Evolutionary conservation across 2,888 invertebrate genomes (phyloP), one percentile per base, ranked within the genome.

Genomic region (Phengaris alcon): DNA sequence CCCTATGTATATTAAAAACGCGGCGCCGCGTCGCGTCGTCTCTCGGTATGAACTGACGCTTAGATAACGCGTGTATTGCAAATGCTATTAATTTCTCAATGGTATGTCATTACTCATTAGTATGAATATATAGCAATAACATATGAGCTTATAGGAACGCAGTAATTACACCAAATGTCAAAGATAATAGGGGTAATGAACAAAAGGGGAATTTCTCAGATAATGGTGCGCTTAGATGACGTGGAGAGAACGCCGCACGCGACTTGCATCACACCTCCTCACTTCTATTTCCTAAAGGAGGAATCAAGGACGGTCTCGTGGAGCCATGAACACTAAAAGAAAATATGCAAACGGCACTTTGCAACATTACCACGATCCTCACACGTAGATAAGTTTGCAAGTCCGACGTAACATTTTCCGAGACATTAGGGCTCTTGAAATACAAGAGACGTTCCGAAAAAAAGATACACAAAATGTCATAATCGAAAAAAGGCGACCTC

Each of bases 131-230:
- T 35, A 52, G 13, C 51, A 72, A 13, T 54, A 52, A 22, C 54
- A 54, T 22, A 72, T 35, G 54, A 52, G 52, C 35, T 52, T 72
- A 72, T 54, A 15, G 54, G 54, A 51, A 72, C 54, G 52, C 54
- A 54, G 52, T 72, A 52, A 72, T 54, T 52, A 52, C 10, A 52
- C 54, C 35, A 72, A 72, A 72, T 72, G 72, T 54, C 72, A 72
- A 72, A 72, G 22, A 72, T 72, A 70, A 70, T 70, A 70, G 22
- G 52, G 52, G 52, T 70, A 72, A 54, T 70, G 70, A 15, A 54
- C 54, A 22, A 72, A 54, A 72, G 72, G 72, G 52, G 22, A 72
- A 72, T 52, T 54, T 54, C 22, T 72, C 52, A 52, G 48, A 22
- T 22, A 54, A 54, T 22, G 13, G 35, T 54, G 22, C 72, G 35